Base-by-base conservation (phyloP, 1,140 invertebrate genomes). In the Zaprionus africanus region DNA sequence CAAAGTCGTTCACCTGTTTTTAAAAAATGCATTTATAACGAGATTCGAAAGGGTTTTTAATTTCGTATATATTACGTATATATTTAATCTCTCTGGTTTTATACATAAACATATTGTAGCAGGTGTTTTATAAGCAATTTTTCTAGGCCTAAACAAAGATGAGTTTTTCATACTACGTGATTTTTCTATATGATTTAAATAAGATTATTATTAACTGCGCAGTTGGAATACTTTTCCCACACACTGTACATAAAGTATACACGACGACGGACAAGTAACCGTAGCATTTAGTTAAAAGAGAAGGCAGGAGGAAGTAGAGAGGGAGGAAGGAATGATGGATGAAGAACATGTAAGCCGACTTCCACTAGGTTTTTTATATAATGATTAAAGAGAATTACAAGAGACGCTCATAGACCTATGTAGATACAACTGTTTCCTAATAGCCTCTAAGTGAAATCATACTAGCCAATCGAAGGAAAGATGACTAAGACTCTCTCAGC, bases 341-440 rank as follows among this genome's bases (percentile, higher is more conserved):
- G 31, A 34, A 34, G 31, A 9, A 34, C 31, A 60, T 53, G 59
- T 12, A 24, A 51, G 41, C 36, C 6, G 53, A 77, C 65, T 73
- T 75, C 58, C 75, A 51, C 15, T 74, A 75, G 71, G 72, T 78
- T 74, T 75, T 75, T 71, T 76, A 43, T 61, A 64, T 61, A 64
- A 54, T 22, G 19, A 56, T 60, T 53, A 59, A 34, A 34, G 31
- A 17, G 22, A 19, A 70, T 22, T 34, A 63, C 24, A 79, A 75
- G 69, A 68, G 24, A 70, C 63, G 82, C 85, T 90, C 85, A 84
- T 87, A 90, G 81, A 90, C 85, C 85, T 90, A 90, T 90, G 85
- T 90, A 90, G 85, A 90, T 90, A 90, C 68, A 90, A 90, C 81
- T 90, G 85, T 90, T 90, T 90, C 85, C 85, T 90, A 90, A 90